These are phyloP conservation scores for Chydorus sphaericus DNA, from an alignment of 2,888 invertebrate genomes.

Conservation along the genomic window DNA sequence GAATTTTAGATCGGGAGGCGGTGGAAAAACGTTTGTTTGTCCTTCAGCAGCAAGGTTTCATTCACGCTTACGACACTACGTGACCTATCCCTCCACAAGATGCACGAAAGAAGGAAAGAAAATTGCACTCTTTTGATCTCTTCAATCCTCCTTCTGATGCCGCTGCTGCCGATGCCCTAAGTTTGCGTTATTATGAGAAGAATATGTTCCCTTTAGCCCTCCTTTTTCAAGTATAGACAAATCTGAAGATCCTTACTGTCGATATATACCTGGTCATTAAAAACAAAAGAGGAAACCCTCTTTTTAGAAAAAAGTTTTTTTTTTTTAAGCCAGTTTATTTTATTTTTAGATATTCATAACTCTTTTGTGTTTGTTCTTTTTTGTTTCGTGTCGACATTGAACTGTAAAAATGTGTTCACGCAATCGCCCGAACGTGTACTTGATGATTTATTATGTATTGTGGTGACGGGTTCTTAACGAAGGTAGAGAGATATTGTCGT, in stretches of 20 bases:
- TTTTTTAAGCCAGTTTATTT: no score
- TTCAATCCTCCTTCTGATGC: background rate
- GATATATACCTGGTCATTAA: constrained; percentile 2
- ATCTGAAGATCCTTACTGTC: background rate
- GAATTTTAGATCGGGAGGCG: constrained; percentile 73
- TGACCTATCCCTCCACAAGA: constrained; percentile 9
- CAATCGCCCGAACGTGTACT: no score
- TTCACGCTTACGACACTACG: constrained; percentile 32
- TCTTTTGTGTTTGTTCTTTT: no score
- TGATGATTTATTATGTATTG: no score
- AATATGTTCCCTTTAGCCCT: background rate
- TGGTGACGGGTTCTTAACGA: no score
- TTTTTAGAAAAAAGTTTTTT: no score
- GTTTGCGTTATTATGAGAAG: background rate
- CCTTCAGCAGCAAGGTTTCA: constrained; percentile 61
- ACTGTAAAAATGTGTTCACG: no score
- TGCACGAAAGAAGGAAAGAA: background rate
- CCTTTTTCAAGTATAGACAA: background rate
- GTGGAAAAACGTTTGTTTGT: constrained; percentile 85
- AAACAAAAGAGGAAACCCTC: no score
- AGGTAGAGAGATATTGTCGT: no score
- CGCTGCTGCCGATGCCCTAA: background rate
- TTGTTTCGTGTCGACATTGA: no score
- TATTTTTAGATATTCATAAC: no score
- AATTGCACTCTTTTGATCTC: constrained; percentile 3